Base-by-base conservation (phyloP, 1,140 invertebrate genomes). In the Philopotamus ludificatus region DNA sequence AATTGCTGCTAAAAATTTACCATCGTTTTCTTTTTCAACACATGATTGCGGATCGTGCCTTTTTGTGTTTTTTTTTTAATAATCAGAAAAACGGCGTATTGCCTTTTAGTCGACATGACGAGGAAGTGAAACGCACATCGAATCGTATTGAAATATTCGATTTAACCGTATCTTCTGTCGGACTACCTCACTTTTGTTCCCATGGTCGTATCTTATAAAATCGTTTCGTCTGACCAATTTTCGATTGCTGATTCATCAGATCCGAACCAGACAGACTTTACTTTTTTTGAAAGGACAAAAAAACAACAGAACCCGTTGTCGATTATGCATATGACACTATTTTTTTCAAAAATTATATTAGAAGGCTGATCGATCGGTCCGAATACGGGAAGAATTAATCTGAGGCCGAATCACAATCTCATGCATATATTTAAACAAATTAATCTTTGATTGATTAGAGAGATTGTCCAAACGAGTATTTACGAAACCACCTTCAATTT, bases 101-200 rank as follows among this genome's bases (percentile, higher is more conserved):
- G 41, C 10, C n/a, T 25, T 22, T 20, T 21, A n/a, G 45, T 18
- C 25, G 18, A 61, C 44, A 61, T 41, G 26, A 47, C 34, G 45
- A 63, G 66, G 60, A 67, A 67, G 66, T 63, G 66, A 67, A 67
- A 67, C 66, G 66, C 66, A 67, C 39, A 26, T 50, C 66, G 53
- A 63, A 67, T 67, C 60, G 51, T 15, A 8, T n/a, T 54, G 58
- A 45, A 58, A 47, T 34, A 49, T 16, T 16, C 15, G 26, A 15
- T 49, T 58, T 25, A n/a, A 44, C 4, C 20, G n/a, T 15, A 47
- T 25, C 23, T 54, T 54, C 28, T 10, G n/a, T 2, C 51, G 51
- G 41, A 58, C 55, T 58, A 58, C 55, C 55, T 44, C 55, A 58
- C 55, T 58, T 58, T 41, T 58, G 28, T 58, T 57, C n/a, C 18